Base-by-base conservation (phyloP, 35 echinoderm and acorn worm genomes). In the Acanthaster planci region DNA sequence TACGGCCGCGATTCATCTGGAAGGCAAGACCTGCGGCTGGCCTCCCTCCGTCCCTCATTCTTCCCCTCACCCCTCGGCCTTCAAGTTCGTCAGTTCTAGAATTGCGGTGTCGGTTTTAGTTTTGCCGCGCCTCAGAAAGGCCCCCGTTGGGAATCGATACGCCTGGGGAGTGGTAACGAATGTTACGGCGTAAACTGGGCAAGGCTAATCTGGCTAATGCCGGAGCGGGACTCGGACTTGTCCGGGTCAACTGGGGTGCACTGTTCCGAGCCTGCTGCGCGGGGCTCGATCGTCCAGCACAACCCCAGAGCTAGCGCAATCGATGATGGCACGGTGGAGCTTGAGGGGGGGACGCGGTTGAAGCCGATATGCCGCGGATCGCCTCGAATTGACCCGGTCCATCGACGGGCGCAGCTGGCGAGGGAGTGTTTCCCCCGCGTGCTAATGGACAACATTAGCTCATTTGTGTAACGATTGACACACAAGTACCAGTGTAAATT, bases 381-480 rank as follows among this genome's bases (percentile, higher is more conserved):
- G 64, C 34, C 10, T 72, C 64, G 34, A 72, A 72, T 72, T 72
- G 64, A 72, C 64, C 64, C 64, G 26, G 34, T 26, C 29, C 30
- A 72, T 72, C 64, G 64, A 72, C 64, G 30, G 26, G 64, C 64
- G 64, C 64, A 72, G 64, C 64, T 72, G 64, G 23, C 30, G 64
- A 72, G 30, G 34, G 64, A 72, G 64, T 26, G 22, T 29, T 72
- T 12, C 42, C 42, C 42, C 64, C 64, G 64, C 64, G 30, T 72
- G 64, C 30, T 72, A 72, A 72, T 72, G 64, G 64, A 35, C 34
- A 72, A 72, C 4, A 72, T 72, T 72, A 72, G 34, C 64, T 72
- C 64, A 72, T 72, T 72, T 72, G 64, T 72, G 64, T 72, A 72
- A 72, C 64, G 64, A 72, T 72, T 72, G 64, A 72, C 64, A 72